phyloP scores from a whole-genome alignment of 2,797 vertebrate species.

The Monodelphis domestica region DNA sequence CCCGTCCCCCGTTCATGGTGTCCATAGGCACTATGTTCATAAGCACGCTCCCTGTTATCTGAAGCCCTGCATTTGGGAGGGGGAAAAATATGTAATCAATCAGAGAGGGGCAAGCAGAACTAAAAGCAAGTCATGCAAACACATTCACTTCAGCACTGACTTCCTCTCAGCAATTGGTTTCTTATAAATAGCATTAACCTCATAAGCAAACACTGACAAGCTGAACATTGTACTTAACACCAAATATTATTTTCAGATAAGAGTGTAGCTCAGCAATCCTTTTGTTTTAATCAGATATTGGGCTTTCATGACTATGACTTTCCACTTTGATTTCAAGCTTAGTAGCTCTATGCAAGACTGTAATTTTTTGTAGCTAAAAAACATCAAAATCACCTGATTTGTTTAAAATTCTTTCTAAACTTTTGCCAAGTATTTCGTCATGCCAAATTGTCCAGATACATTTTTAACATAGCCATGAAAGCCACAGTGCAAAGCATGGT shows the following conservation, averaged over 20 bases:
- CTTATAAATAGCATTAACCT: constrained; percentile 77
- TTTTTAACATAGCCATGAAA: constrained; percentile 81
- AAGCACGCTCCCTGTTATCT: constrained; percentile 97
- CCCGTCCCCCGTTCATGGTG: constrained; percentile 97
- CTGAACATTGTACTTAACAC: constrained; percentile 73
- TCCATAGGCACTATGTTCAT: constrained; percentile 99
- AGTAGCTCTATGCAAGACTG: constrained; percentile 27
- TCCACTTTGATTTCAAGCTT: constrained; percentile 43
- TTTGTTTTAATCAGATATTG: constrained; percentile 65
- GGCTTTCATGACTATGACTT: constrained; percentile 82
- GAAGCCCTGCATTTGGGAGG: constrained; percentile 92
- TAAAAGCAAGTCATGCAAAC: constrained; percentile 86
- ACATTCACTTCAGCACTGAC: constrained; percentile 79
- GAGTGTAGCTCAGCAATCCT: constrained; percentile 64
- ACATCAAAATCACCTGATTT: constrained; percentile 44
- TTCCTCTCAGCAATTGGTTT: constrained; percentile 69
- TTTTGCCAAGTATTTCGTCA: constrained; percentile 61
- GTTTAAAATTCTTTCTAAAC: constrained; percentile 33
- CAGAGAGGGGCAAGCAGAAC: constrained; percentile 82
- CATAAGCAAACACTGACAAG: constrained; percentile 80
- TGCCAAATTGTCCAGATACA: constrained; percentile 69
- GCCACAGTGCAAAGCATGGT: constrained; percentile 77
- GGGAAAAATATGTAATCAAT: constrained; percentile 84
- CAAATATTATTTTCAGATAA: constrained; percentile 65
- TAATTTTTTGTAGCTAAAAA: constrained; percentile 27